Conservation (phyloP, 1,140 invertebrate species). For the Eueides isabella region DNA sequence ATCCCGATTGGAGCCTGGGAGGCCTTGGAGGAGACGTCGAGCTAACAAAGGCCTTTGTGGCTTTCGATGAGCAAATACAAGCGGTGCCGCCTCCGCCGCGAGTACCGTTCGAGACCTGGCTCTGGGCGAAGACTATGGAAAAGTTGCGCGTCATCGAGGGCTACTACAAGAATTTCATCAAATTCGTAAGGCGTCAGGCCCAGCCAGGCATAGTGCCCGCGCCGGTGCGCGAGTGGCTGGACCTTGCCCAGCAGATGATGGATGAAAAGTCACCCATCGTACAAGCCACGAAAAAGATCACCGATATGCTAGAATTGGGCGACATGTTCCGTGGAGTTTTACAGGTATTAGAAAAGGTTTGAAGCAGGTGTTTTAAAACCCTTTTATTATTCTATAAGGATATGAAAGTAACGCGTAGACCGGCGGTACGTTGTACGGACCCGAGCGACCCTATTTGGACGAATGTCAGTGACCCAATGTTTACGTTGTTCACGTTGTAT, state of each 20-base stretch:
- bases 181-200: slow-evolving; percentile 82
- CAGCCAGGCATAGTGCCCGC: slow-evolving; percentile 71
- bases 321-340: slow-evolving; percentile 84
- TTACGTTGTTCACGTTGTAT: slow-evolving; percentile 11
- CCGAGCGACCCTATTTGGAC: slow-evolving; percentile 35
- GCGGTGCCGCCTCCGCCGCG: slow-evolving; percentile 63
- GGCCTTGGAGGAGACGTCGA: slow-evolving; percentile 77
- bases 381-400: slow-evolving; percentile 26
- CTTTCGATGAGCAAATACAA: slow-evolving; percentile 80
- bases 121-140: slow-evolving; percentile 81
- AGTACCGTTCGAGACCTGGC: slow-evolving; percentile 80
- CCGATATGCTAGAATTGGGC: slow-evolving; percentile 82
- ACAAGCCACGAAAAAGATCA: slow-evolving; percentile 76
- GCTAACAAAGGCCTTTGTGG: slow-evolving; percentile 82
- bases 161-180: slow-evolving; percentile 84
- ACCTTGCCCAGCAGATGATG: slow-evolving; percentile 84
- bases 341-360: slow-evolving; percentile 80
- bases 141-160: slow-evolving; percentile 83
- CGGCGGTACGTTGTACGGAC: slow-evolving; percentile 16
- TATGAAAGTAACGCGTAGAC: slow-evolving; percentile 34
- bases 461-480: slow-evolving; percentile 40
- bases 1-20: slow-evolving; percentile 70
- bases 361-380: background rate
- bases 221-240: slow-evolving; percentile 82
- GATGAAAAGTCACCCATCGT: slow-evolving; percentile 82